Base-by-base conservation (phyloP, 2,113 vertebrate species). In the Falcunculus frontatus region DNA sequence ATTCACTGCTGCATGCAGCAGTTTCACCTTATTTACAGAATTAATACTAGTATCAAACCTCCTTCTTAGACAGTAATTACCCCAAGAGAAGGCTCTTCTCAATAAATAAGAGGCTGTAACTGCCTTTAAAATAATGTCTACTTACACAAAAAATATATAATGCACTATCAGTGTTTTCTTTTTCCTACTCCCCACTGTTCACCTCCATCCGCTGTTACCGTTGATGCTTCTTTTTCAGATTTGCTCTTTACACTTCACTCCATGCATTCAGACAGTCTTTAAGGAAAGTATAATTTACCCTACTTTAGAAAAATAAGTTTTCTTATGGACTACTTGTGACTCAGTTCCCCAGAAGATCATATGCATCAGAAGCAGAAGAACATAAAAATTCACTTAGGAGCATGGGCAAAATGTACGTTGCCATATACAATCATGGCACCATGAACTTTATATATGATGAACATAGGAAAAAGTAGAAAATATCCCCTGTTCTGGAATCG, bases 21-120 rank as follows among this genome's bases (percentile, higher is more conserved):
- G 6, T 67, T 92, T 67, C 55, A 91, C 57, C 10, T 90, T 93
- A 95, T 95, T 95, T 95, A 93, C 88, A 93, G 75, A 92, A 95
- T 62, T 90, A 75, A 11, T 83, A 86, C 37, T 80, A 32, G 26
- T 60, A 29, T 55, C 18, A 93, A 81, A 37, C 7, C 8, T 50
- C 21, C 27, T 74, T 42, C 37, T 88, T 80, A 46, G 9, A 60
- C 17, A 64, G 41, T 44, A 83, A 76, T 69, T 91, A 69, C 23
- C 29, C 11, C 32, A 75, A 39, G 21, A 91, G 37, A 95, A 65
- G 10, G 2, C 9, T 69, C 11, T 73, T 95, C n/a, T 78, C 21
- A 57, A 6, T 68, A 74, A 65, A 64, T 30, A 90, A 76, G 37
- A 11, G 10, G 6, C 3, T 79, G 12, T 68, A 69, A 37, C 10